phyloP scores from a whole-genome alignment of 92 coral and sea anemone species.

The Chrysogorgia sp. region DNA sequence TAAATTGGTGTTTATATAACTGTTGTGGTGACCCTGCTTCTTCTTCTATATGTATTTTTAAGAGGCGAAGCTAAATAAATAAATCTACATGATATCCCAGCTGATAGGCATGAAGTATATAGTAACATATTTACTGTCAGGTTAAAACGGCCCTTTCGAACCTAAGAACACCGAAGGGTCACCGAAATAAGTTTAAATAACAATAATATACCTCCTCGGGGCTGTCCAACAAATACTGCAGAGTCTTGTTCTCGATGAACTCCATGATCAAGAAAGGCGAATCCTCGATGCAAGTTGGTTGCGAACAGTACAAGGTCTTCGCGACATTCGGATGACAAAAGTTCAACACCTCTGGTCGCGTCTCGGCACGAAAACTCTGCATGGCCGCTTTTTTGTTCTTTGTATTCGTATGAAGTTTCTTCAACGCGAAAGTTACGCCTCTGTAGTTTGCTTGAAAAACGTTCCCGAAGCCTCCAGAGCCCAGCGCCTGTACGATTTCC shows the following conservation, averaged over 20 bases:
- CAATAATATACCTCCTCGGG: too few species aligned
- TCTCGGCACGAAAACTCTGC: slow-evolving; percentile 91
- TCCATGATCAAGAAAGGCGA: slow-evolving; percentile 94
- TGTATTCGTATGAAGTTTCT: slow-evolving; percentile 89
- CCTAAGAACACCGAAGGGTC: too few species aligned
- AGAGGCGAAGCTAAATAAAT: too few species aligned
- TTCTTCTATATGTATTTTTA: too few species aligned
- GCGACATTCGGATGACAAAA: slow-evolving; percentile 87
- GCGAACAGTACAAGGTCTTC: slow-evolving; percentile 67
- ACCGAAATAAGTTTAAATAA: too few species aligned
- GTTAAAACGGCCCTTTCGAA: too few species aligned
- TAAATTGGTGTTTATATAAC: too few species aligned
- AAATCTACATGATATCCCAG: too few species aligned
- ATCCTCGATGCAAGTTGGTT: slow-evolving; percentile 73
- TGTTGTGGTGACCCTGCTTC: too few species aligned
- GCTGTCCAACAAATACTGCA: slow-evolving; percentile 83
- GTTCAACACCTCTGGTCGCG: slow-evolving; percentile 75
- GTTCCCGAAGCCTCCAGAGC: slow-evolving; percentile 93
- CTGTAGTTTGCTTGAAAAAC: slow-evolving; percentile 84
- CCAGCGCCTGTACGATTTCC: slow-evolving; percentile 63
- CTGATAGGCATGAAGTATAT: too few species aligned
- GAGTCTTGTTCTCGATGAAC: slow-evolving; percentile 75
- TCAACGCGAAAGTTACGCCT: slow-evolving; percentile 75
- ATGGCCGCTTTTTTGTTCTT: slow-evolving; percentile 96
- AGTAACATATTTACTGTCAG: too few species aligned